These are phyloP conservation scores for Sigmodon hispidus DNA, from an alignment of 2,113 vertebrate genomes.

Conservation along the genomic window DNA sequence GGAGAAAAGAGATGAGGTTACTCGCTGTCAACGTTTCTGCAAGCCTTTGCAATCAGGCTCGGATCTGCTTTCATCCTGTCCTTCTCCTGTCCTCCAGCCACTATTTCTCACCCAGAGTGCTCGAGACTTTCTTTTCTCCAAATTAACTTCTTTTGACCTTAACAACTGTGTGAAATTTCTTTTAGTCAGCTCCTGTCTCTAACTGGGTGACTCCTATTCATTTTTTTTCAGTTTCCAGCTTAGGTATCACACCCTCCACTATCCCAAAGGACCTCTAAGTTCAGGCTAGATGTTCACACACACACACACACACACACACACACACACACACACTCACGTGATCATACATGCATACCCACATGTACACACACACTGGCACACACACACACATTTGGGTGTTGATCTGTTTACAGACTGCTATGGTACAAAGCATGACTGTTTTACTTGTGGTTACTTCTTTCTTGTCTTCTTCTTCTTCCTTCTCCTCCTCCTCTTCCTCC, in stretches of 20 bases:
- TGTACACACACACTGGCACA: neutral
- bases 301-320: neutral
- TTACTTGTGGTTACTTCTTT: neutral
- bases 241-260: neutral
- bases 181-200: neutral
- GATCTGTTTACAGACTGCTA: neutral
- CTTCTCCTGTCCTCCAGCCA: neutral
- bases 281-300: neutral
- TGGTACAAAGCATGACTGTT: neutral
- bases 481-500: neutral
- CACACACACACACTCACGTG: neutral
- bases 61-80: neutral
- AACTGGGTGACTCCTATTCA: neutral
- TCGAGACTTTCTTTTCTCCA: neutral
- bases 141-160: neutral
- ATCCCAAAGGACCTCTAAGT: conserved; percentile 2
- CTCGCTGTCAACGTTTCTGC: neutral
- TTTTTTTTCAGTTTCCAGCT: neutral
- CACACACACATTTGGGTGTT: neutral
- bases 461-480: neutral
- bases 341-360: neutral
- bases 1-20: neutral
- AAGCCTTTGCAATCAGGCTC: neutral
- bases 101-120: neutral
- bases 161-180: neutral